Conservation (phyloP, 2,113 vertebrate species). For the Chascanopsetta lugubris region DNA sequence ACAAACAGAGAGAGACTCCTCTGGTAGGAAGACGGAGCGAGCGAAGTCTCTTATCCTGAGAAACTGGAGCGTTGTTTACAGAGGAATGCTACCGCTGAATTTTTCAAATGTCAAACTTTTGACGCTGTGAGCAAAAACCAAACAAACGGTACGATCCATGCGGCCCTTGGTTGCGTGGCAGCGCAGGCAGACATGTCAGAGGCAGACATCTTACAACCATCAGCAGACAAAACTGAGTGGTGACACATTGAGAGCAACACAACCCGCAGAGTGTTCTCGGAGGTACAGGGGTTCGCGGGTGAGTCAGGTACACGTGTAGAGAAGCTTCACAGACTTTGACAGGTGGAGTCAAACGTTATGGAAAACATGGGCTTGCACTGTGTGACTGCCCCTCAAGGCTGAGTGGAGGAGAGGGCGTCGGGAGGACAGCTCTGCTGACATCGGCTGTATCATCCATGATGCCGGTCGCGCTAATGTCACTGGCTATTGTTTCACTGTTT, state of each 20-base stretch:
- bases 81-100: constrained; percentile 1
- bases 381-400: too few relatives aligned
- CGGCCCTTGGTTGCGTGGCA: not conserved
- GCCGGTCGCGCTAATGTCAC: too few relatives aligned
- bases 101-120: constrained; percentile 20
- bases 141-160: constrained; percentile 2
- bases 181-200: not conserved
- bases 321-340: too few relatives aligned
- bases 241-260: not conserved
- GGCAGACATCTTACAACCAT: not conserved
- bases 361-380: too few relatives aligned
- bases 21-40: constrained; percentile 3
- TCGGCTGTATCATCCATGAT: too few relatives aligned
- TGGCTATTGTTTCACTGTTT: too few relatives aligned
- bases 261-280: not conserved
- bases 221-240: not conserved
- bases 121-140: not conserved
- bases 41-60: constrained; percentile 4
- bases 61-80: constrained; percentile 4
- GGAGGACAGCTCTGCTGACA: too few relatives aligned
- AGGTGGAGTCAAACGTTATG: too few relatives aligned
- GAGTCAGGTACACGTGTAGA: too few relatives aligned
- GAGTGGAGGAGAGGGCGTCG: too few relatives aligned
- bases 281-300: too few relatives aligned
- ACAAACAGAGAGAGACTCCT: not conserved